Percentiles rank a stretch among this genome's conserved stretches.
These are phyloP conservation scores for Plotosus lineatus DNA, from an alignment of 2,113 vertebrate genomes.

Conservation along the genomic window DNA sequence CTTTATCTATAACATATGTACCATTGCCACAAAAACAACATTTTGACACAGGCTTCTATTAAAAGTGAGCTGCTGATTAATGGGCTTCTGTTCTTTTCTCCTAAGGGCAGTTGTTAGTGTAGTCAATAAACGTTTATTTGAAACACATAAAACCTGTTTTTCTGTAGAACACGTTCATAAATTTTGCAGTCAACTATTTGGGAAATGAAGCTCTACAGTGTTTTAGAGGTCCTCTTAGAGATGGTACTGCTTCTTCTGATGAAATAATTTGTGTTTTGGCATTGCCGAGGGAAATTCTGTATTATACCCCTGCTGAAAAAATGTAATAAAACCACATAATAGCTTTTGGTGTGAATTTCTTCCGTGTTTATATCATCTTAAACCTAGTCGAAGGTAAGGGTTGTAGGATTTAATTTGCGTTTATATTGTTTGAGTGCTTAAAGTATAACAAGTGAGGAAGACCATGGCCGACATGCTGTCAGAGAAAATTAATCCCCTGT, in stretches of 20 bases:
- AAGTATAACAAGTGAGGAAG: neutral
- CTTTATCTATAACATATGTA: neutral
- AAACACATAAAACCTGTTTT: neutral
- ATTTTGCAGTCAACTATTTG: neutral
- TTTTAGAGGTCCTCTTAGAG: neutral
- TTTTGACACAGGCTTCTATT: neutral
- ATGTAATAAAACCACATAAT: neutral
- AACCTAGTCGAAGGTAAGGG: neutral
- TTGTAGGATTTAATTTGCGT: neutral
- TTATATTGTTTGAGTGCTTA: neutral
- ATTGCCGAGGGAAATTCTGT: neutral
- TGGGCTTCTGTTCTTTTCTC: neutral
- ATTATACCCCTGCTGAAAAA: neutral
- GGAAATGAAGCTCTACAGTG: neutral
- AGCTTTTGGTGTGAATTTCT: neutral
- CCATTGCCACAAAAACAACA: neutral
- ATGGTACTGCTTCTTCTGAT: neutral
- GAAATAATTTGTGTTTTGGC: neutral
- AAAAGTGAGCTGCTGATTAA: conserved; percentile 5
- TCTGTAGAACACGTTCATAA: neutral
- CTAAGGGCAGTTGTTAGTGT: neutral
- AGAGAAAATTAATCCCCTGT: neutral
- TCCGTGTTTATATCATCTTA: neutral
- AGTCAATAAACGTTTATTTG: conserved; percentile 15
- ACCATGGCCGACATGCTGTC: neutral